phyloP scores from a whole-genome alignment of 2,797 vertebrate genomes.

The Hydrocynus forskahlii region DNA sequence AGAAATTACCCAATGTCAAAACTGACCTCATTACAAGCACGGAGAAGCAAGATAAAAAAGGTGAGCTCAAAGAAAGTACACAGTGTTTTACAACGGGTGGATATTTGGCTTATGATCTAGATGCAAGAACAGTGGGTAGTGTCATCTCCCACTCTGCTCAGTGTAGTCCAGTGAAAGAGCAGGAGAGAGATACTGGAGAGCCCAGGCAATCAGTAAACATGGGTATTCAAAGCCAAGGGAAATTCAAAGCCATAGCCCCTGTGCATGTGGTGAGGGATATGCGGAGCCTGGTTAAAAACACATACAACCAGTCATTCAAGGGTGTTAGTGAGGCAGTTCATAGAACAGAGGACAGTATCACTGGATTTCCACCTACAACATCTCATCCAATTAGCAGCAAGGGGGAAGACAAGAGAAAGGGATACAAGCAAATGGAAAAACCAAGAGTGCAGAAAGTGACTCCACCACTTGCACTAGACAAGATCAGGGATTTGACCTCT shows the following conservation, averaged over 20 bases:
- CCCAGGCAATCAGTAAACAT: slow-evolving; percentile 38
- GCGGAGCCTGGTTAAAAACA: slow-evolving; percentile 85
- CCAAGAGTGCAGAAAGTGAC: slow-evolving; percentile 37
- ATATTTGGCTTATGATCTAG: slow-evolving; percentile 35
- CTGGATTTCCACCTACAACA: slow-evolving; percentile 29
- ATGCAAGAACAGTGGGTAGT: slow-evolving; percentile 40
- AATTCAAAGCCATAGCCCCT: slow-evolving; percentile 65
- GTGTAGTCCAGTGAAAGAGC: slow-evolving; percentile 37
- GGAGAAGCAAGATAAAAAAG: slow-evolving; percentile 62
- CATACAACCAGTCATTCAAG: slow-evolving; percentile 74
- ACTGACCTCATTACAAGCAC: slow-evolving; percentile 54
- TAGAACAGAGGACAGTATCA: slow-evolving; percentile 58
- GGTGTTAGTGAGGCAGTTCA: slow-evolving; percentile 25
- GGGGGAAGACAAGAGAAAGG: slow-evolving; percentile 36
- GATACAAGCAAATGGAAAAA: slow-evolving; percentile 47
- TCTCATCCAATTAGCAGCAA: slow-evolving; percentile 43
- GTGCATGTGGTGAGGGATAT: slow-evolving; percentile 82
- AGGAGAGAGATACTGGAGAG: slow-evolving; percentile 40
- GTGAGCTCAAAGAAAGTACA: slow-evolving; percentile 50
- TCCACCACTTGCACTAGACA: slow-evolving; percentile 40
- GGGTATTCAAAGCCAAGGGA: slow-evolving; percentile 43
- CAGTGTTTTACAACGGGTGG: slow-evolving; percentile 24
- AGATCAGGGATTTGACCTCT: slow-evolving; percentile 35
- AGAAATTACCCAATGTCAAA: slow-evolving; percentile 55
- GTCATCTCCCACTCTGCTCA: slow-evolving; percentile 16